phyloP scores from a whole-genome alignment of 2,797 vertebrate species.

The Neoniphon sammara region DNA sequence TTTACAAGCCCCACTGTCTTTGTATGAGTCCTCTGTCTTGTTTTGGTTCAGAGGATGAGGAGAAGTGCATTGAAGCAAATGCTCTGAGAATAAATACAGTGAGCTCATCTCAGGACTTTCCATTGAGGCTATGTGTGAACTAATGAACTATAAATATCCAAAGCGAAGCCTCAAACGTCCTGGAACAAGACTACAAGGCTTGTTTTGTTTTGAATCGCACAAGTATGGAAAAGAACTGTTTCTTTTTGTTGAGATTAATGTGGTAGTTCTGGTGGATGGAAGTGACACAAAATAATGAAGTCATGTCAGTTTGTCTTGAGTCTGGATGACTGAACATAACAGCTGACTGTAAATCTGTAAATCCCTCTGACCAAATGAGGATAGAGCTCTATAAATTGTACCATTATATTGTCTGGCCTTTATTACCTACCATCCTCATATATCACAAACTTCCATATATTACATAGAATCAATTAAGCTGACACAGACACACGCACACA shows the following conservation, averaged over 20 bases:
- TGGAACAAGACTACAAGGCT: slow-evolving; percentile 5
- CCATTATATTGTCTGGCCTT: slow-evolving; percentile 2
- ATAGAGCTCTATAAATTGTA: slow-evolving; percentile 13
- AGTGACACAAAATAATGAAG: slow-evolving; percentile 35
- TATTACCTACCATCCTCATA: neutral
- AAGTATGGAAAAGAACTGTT: slow-evolving; percentile 48
- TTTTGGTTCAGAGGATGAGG: slow-evolving; percentile 20
- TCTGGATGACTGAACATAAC: slow-evolving; percentile 34
- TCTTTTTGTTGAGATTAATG: slow-evolving; percentile 47
- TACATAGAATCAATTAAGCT: slow-evolving; percentile 18
- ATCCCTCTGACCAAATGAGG: slow-evolving; percentile 40
- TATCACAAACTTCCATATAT: slow-evolving; percentile 11
- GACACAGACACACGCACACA: slow-evolving; percentile 15
- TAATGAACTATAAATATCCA: slow-evolving; percentile 61
- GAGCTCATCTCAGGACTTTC: slow-evolving; percentile 52
- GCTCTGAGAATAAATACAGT: slow-evolving; percentile 37
- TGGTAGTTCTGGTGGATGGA: slow-evolving; percentile 29
- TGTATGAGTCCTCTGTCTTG: neutral
- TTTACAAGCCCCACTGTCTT: neutral
- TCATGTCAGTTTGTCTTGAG: slow-evolving; percentile 32
- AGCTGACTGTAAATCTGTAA: slow-evolving; percentile 23
- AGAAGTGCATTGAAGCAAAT: slow-evolving; percentile 30
- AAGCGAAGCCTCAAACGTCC: slow-evolving; percentile 29
- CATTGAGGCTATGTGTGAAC: slow-evolving; percentile 46
- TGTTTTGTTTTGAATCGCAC: slow-evolving; percentile 44